These are phyloP conservation scores for Scytalopus superciliaris DNA, from an alignment of 2,113 vertebrate genomes.

Conservation along the genomic window DNA sequence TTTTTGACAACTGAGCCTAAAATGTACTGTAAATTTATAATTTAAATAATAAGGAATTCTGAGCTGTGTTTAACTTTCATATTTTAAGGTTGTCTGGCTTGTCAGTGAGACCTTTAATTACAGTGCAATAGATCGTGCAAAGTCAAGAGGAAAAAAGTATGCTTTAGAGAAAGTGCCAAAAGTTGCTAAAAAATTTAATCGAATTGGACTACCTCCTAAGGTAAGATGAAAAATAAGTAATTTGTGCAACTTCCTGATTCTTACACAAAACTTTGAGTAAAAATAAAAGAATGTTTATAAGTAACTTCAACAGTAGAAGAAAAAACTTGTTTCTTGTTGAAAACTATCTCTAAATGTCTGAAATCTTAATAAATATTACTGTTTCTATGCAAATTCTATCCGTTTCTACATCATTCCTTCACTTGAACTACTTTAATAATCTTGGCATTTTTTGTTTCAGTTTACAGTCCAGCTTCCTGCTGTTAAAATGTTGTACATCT, in stretches of 20 bases:
- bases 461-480: neutral
- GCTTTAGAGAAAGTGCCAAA: constrained; percentile 96
- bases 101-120: constrained; percentile 98
- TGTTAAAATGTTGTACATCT: neutral
- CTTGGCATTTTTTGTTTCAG: neutral
- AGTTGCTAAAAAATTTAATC: constrained; percentile 94
- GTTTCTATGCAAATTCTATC: neutral
- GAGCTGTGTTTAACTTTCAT: neutral
- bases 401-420: neutral
- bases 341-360: neutral
- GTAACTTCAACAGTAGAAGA: neutral
- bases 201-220: constrained; percentile 97
- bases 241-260: neutral
- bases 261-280: neutral
- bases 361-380: neutral
- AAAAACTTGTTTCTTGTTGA: neutral
- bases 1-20: neutral
- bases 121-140: constrained; percentile 92
- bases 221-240: constrained; percentile 65
- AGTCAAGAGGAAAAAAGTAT: constrained; percentile 96
- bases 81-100: constrained; percentile 88
- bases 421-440: neutral
- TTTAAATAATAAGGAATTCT: neutral
- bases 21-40: neutral
- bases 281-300: too few relatives aligned